A percentile compares a stretch with the other conserved stretches of the same genome.
phyloP scores from a whole-genome alignment of 2,113 vertebrate genomes.

The Sakesphorus luctuosus region DNA sequence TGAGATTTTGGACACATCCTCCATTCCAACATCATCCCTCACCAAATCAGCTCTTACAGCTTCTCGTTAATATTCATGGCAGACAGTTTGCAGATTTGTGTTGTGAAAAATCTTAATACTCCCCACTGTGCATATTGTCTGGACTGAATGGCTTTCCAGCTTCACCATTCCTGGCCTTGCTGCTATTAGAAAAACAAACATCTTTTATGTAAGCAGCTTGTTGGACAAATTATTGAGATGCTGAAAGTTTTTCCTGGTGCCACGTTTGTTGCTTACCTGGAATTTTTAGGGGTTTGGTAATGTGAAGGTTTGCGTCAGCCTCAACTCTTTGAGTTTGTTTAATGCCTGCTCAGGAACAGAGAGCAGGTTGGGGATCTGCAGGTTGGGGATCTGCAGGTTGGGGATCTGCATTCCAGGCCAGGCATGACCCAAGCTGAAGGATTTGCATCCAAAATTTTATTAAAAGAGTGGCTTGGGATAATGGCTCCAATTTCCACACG shows the following conservation, averaged over 20 bases:
- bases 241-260: conserved; percentile 26
- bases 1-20: neutral
- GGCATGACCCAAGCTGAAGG: neutral
- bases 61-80: conserved; percentile 58
- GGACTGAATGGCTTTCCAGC: conserved; percentile 37
- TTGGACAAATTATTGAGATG: neutral
- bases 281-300: conserved; percentile 4
- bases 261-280: neutral
- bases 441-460: neutral
- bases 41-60: neutral
- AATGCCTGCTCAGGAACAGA: neutral
- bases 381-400: no score
- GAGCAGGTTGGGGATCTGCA: neutral
- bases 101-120: conserved; percentile 26
- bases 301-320: neutral
- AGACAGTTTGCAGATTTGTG: conserved; percentile 1
- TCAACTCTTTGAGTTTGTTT: neutral
- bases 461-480: neutral
- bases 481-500: neutral
- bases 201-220: conserved; percentile 49
- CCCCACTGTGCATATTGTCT: conserved; percentile 21
- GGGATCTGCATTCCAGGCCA: neutral
- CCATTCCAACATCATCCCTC: neutral
- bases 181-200: neutral
- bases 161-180: neutral